Evolutionary conservation across 2,113 vertebrate species (phyloP), one percentile per base, ranked within the genome.

Genomic region (Tretioscincus oriximinensis): DNA sequence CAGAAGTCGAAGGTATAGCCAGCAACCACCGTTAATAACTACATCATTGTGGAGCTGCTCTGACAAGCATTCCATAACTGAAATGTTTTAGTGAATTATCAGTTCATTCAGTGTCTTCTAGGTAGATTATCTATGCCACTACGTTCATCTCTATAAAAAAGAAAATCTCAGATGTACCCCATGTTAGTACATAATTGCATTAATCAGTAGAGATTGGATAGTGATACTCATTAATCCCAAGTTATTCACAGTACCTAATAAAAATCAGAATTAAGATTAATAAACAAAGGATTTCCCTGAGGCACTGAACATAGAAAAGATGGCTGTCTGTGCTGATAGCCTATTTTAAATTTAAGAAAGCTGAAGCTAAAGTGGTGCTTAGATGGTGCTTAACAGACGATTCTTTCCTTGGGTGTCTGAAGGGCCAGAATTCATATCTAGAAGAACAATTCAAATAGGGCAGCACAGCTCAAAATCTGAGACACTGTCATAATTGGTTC

Each of bases 101-200:
- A 51, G 49, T 51, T 51, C 49, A 9, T 51, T 51, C 49, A 51
- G 3, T 51, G 49, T 51, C 49, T 14, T 9, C 49, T 11, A 14
- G 49, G 8, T 9, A 14, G 49, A 51, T 14, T 51, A 51, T 51
- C 49, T 51, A 8, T 51, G 9, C 12, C 49, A 51, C 49, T 11
- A 14, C 8, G 9, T 14, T 14, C 49, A 51, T 11, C 49, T 14
- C 49, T 51, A 14, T 51, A 14, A 51, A 51, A n/a, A 86, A 87
- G 78, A 11, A 31, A 61, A 79, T 82, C 28, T 20, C 78, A 85
- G 66, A 87, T 81, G 80, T 84, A 8, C n/a, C 49, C 21, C 0
- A 0, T 78, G 73, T 84, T 68, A 74, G 18, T 49, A 14, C 71
- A 86, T 88, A 88, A 82, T 76, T 78, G 21, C 11, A 58, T 69